Conservation (phyloP, 2,113 vertebrate genomes). For the Neogobius melanostomus region DNA sequence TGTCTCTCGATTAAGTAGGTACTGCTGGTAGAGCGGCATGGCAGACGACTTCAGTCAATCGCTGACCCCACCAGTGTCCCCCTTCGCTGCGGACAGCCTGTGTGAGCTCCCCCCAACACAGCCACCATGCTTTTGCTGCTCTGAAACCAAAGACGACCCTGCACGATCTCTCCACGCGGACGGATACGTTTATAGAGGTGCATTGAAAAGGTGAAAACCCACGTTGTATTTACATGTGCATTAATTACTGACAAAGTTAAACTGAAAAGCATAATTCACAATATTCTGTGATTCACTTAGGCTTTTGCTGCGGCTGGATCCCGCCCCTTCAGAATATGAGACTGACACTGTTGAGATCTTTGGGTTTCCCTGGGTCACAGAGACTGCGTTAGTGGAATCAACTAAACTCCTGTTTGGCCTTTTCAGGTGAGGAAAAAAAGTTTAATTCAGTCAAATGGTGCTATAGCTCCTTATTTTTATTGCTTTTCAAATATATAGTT, state of each 20-base stretch:
- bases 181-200: conserved; percentile 84
- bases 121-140: conserved; percentile 84
- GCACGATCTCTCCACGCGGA: conserved; percentile 75
- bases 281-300: conserved; percentile 60
- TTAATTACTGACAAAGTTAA: background rate
- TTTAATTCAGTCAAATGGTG: background rate
- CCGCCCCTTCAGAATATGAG: conserved; percentile 88
- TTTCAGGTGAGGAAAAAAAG: conserved; percentile 77
- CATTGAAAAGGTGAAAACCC: conserved; percentile 84
- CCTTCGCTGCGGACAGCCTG: conserved; percentile 76
- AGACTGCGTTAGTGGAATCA: conserved; percentile 89
- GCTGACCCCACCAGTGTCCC: conserved; percentile 74
- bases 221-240: background rate
- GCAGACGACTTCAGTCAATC: conserved; percentile 75
- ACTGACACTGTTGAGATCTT: conserved; percentile 87
- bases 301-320: conserved; percentile 87
- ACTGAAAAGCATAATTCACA: background rate
- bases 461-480: background rate
- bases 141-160: conserved; percentile 69
- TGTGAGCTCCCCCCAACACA: conserved; percentile 67
- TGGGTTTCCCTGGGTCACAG: conserved; percentile 91
- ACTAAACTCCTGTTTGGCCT: conserved; percentile 89
- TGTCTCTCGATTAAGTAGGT: conserved; percentile 10
- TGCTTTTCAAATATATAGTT: background rate
- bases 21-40: conserved; percentile 68